phyloP scores from a whole-genome alignment of 1,140 invertebrate species.

The Meloidogyne chitwoodi region DNA sequence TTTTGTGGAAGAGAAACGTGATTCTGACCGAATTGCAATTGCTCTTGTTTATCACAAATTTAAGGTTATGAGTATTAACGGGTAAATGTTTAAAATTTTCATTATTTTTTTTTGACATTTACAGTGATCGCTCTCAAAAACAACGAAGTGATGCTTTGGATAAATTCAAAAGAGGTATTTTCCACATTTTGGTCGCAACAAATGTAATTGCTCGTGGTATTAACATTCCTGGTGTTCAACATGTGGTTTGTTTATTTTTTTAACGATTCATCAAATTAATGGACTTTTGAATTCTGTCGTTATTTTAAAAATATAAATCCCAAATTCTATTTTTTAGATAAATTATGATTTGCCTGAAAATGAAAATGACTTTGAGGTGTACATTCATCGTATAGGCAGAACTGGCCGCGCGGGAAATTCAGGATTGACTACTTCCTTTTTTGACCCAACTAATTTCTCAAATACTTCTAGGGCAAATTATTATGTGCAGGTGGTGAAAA shows the following conservation, averaged over 20 bases:
- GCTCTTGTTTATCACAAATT: conserved; percentile 12
- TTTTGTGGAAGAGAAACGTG: conserved; percentile 24
- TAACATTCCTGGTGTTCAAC: conserved; percentile 31
- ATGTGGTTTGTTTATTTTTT: conserved; percentile 78
- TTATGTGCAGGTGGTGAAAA: background rate
- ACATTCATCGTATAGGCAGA: conserved; percentile 92
- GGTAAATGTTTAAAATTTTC: conserved; percentile 73
- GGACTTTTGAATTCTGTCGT: background rate
- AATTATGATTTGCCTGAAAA: conserved; percentile 81
- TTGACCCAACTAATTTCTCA: conserved; percentile 68
- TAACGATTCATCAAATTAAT: background rate
- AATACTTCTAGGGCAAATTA: background rate
- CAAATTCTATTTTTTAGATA: conserved; percentile 62
- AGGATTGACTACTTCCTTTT: conserved; percentile 92
- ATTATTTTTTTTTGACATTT: background rate
- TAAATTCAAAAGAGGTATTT: conserved; percentile 20
- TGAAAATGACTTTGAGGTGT: conserved; percentile 66
- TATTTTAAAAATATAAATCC: no score
- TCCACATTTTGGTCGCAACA: conserved; percentile 26
- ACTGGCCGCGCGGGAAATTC: conserved; percentile 68
- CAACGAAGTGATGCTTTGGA: conserved; percentile 22
- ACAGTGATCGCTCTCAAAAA: conserved; percentile 33
- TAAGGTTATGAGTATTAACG: conserved; percentile 36
- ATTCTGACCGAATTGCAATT: conserved; percentile 24
- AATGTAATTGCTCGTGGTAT: conserved; percentile 32